phyloP scores from a whole-genome alignment of 1,140 invertebrate genomes.

The Bombus terrestris region DNA sequence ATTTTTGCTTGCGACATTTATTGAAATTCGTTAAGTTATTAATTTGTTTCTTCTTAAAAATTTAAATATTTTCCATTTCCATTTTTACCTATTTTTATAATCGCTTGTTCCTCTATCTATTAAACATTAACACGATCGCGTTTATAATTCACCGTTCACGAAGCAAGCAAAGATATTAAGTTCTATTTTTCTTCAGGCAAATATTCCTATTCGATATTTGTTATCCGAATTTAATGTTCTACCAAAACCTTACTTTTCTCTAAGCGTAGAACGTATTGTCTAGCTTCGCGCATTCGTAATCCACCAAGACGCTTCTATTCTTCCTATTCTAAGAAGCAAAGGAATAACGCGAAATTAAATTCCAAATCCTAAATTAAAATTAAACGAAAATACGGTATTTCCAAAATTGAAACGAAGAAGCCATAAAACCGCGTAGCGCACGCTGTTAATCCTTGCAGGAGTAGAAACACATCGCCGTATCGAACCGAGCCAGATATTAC shows the following conservation, averaged over 20 bases:
- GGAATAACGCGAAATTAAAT: background rate
- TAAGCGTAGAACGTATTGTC: too few species aligned
- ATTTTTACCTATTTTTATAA: background rate
- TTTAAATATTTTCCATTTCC: background rate
- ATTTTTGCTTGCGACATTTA: background rate
- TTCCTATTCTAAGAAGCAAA: rapidly evolving
- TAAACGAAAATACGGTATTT: too few species aligned
- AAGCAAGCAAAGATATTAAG: background rate
- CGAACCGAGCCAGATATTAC: background rate
- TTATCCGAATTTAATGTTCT: background rate
- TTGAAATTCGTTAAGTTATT: background rate
- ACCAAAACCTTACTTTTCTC: background rate
- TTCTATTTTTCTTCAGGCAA: too few species aligned
- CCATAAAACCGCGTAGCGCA: too few species aligned
- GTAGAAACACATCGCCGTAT: background rate
- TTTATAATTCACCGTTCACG: background rate
- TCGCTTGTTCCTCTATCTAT: background rate
- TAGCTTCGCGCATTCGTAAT: too few species aligned
- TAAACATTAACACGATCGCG: background rate
- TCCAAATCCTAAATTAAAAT: background rate
- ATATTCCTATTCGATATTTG: background rate
- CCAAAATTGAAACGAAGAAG: too few species aligned
- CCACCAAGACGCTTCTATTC: too few species aligned
- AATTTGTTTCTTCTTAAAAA: background rate
- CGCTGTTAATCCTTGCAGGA: background rate